phyloP scores from a whole-genome alignment of 2,113 vertebrate genomes.

The Elanoides forficatus region DNA sequence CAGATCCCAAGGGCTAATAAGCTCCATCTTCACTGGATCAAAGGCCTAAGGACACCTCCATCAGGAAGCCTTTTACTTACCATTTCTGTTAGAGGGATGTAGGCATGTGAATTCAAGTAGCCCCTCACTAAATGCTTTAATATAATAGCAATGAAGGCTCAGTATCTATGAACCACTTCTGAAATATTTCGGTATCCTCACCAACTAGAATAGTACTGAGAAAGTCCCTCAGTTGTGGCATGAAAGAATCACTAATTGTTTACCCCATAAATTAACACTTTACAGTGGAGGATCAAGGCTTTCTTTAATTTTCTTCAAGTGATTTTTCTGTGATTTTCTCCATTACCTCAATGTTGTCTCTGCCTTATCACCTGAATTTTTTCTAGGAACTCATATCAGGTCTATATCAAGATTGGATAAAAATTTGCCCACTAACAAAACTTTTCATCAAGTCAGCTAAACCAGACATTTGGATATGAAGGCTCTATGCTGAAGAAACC shows the following conservation, averaged over 20 bases:
- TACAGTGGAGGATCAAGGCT: background rate
- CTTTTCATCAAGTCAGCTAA: background rate
- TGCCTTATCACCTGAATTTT: background rate
- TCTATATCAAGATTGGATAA: background rate
- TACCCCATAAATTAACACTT: background rate
- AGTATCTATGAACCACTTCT: background rate
- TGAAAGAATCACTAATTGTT: background rate
- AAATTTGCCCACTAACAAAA: background rate
- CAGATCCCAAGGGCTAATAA: background rate
- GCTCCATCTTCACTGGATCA: background rate
- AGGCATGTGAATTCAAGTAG: background rate
- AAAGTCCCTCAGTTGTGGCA: background rate
- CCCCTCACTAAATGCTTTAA: background rate
- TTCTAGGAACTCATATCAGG: background rate
- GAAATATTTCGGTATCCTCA: background rate
- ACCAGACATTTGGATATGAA: background rate
- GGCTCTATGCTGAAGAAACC: background rate
- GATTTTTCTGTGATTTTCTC: background rate
- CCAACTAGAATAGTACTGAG: background rate
- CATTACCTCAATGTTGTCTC: background rate
- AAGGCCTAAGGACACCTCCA: background rate
- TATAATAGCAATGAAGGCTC: background rate
- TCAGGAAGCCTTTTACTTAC: background rate
- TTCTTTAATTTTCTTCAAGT: background rate
- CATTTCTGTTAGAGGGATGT: background rate